Evolutionary conservation across 1,140 invertebrate genomes (phyloP).

Genomic region (Teleogryllus occipitalis): DNA sequence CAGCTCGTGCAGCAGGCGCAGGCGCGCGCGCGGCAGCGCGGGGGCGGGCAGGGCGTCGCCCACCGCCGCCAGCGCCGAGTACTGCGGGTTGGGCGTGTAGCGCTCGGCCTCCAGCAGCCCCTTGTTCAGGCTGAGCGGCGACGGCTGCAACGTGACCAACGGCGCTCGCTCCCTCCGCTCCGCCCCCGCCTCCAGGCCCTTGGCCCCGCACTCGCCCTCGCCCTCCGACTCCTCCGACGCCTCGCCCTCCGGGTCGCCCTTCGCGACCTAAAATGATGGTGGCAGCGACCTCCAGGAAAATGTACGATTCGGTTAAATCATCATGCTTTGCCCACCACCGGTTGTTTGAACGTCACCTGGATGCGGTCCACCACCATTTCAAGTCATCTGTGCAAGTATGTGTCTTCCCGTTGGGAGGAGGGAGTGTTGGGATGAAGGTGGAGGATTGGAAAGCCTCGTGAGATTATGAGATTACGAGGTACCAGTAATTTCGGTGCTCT

Average conservation of each 20-base stretch:
- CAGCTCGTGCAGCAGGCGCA: slow-evolving; percentile 59
- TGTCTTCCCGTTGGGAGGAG: too few relatives aligned
- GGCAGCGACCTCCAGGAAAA: not conserved
- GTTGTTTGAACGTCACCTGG: too few relatives aligned
- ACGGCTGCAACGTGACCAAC: slow-evolving; percentile 31
- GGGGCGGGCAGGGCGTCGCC: slow-evolving; percentile 43
- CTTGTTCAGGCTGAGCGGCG: slow-evolving; percentile 47
- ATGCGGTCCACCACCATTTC: too few relatives aligned
- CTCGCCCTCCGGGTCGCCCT: not conserved
- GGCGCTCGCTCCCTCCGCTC: not conserved
- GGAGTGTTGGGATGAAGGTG: too few relatives aligned
- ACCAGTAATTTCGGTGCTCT: too few relatives aligned
- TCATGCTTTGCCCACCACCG: too few relatives aligned
- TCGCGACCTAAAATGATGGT: not conserved
- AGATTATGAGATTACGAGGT: too few relatives aligned
- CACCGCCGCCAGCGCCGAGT: slow-evolving; percentile 43
- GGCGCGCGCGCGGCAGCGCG: slow-evolving; percentile 49
- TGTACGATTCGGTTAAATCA: too few relatives aligned
- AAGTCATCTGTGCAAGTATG: too few relatives aligned
- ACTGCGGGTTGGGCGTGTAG: slow-evolving; percentile 69
- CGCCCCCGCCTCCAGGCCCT: too few relatives aligned
- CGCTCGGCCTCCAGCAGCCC: slow-evolving; percentile 57
- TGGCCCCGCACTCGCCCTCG: not conserved
- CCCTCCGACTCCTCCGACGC: not conserved
- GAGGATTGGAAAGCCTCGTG: too few relatives aligned